Evolutionary conservation across 2,888 invertebrate genomes (phyloP), one percentile per base, ranked within the genome.

Genomic region (Acanthopleura granulata): DNA sequence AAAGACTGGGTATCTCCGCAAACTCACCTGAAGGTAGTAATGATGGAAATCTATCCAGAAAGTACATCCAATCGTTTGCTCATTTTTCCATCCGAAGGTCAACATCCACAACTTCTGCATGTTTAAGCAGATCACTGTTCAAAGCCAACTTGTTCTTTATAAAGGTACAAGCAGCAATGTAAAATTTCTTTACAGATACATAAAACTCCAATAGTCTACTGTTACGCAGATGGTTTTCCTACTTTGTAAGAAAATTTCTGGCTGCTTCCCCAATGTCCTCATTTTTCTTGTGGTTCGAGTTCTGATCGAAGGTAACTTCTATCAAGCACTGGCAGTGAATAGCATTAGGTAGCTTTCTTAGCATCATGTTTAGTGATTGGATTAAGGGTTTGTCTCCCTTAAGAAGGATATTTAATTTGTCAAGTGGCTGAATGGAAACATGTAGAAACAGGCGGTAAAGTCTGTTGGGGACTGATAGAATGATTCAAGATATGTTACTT

Each of bases 71-170:
- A 18, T 69, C 27, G 18, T 69, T 18, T 6, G 3, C 9, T 12
- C 40, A 76, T 22, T 61, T 62, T 6, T 61, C 22, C n/a, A 74
- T 3, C 40, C 78, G 74, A 14, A 75, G 40, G 16, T 51, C 22
- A 18, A 76, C 73, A 77, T 81, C 78, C 18, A 66, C 78, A 50
- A 80, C 76, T 75, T 80, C 75, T 62, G 72, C 75, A 76, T 76
- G 66, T 27, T 30, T 49, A 25, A 81, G 50, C 27, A 81, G 62
- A n/a, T 77, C 76, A 72, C 80, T 78, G 66, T 77, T 66, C 27
- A 81, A 57, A 57, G 77, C 80, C 22, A 80, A 75, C 57, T 76
- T 77, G 27, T 51, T 57, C 30, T 74, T 75, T n/a, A 81, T 75
- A 62, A 80, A 79, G 40, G 76, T 29, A 71, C 76, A 76, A 11